Evolutionary conservation across 2,113 vertebrate species (phyloP), one percentile per base, ranked within the genome.

Genomic region (Eurystomus gularis): DNA sequence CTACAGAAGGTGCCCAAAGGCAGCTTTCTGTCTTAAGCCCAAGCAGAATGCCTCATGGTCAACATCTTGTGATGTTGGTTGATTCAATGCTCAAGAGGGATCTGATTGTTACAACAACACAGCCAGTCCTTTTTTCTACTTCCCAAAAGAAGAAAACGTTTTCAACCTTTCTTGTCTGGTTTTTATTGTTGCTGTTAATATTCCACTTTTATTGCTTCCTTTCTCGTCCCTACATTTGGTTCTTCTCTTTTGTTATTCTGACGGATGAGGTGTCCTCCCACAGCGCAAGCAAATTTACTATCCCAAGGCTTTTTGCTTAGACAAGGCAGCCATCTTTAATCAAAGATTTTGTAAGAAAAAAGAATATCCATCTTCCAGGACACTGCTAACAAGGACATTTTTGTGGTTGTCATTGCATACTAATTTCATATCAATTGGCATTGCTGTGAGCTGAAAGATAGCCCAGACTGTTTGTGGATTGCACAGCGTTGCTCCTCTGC

Each of bases 261-360:
- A 71, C 90, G 85, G 75, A 80, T 90, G 82, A 94, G 71, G 86
- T 95, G 77, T 93, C 89, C 46, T 83, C 81, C 65, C 55, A 35
- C 83, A 81, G 72, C 7, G 24, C 51, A 68, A 75, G 78, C 65
- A 86, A 33, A 91, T 90, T 94, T 89, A 72, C 77, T 49, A 17
- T 84, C 44, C 70, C 42, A 68, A 85, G 52, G 78, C 81, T 89
- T 39, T 96, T 92, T 84, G 72, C 89, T 86, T 88, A 61, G 51
- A 57, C 29, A 35, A 76, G 75, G 61, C 28, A 76, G 35, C 25
- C 40, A 25, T 88, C 92, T 95, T 85, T 82, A 94, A 90, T 71
- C 35, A 39, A 64, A 82, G 65, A 33, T 88, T 90, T 69, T 92
- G 57, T 82, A 76, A 94, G 82, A 68, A 91, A 71, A 87, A 71